Evolutionary conservation across 2,797 vertebrate species (phyloP).

Genomic region (Crax fasciolata): DNA sequence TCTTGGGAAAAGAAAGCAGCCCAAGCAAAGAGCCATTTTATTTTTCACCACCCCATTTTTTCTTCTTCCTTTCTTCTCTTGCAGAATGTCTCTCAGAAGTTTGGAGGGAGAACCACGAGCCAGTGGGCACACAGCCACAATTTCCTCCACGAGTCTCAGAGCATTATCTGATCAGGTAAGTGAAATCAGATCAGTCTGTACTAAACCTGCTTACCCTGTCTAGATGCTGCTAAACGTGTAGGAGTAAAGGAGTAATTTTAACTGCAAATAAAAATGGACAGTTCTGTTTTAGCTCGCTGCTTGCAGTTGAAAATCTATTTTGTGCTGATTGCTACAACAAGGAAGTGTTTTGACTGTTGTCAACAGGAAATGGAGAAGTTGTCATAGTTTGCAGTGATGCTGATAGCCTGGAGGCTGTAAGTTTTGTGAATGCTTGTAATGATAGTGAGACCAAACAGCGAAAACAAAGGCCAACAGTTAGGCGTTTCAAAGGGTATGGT

Average conservation of each 20-base stretch:
- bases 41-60: neutral
- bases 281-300: neutral
- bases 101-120: constrained; percentile 19
- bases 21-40: constrained; percentile 23
- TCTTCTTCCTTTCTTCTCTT: constrained; percentile 17
- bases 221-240: neutral
- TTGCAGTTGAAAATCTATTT: neutral
- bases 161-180: neutral
- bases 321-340: neutral
- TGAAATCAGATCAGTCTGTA: neutral
- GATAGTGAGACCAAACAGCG: neutral
- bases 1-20: neutral
- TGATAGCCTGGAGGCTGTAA: neutral
- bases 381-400: neutral
- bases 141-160: neutral
- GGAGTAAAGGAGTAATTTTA: neutral
- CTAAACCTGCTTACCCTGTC: neutral
- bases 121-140: neutral
- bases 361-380: neutral
- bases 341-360: neutral
- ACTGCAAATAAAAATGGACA: neutral
- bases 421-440: neutral
- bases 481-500: neutral
- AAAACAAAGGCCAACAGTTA: neutral
- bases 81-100: constrained; percentile 5